Conservation (phyloP, 2,797 vertebrate genomes). For the Rhodeus uyekii region DNA sequence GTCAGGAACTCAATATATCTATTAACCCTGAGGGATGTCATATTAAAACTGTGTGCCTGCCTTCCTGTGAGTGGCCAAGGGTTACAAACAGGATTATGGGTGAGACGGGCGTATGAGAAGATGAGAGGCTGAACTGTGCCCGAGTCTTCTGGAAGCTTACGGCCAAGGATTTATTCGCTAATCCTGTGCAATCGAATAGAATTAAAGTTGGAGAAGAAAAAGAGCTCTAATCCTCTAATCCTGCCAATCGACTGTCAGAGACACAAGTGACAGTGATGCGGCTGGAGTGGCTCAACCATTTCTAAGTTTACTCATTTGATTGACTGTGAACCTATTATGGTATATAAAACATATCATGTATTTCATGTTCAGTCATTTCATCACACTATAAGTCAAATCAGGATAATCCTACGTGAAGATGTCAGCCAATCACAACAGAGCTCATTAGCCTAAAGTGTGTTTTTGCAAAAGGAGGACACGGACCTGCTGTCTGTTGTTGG, state of each 20-base stretch:
- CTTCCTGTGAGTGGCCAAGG: neutral
- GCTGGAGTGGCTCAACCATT: neutral
- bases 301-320: neutral
- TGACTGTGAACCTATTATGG: neutral
- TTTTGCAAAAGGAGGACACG: constrained; percentile 42
- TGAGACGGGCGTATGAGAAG: constrained; percentile 59
- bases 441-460: neutral
- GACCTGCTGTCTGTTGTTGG: constrained; percentile 97
- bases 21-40: constrained; percentile 9
- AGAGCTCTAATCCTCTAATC: constrained; percentile 46
- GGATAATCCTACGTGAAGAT: neutral
- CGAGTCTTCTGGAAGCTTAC: constrained; percentile 60
- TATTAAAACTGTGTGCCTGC: constrained; percentile 2
- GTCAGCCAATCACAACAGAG: neutral
- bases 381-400: neutral
- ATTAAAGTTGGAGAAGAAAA: constrained; percentile 44
- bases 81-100: constrained; percentile 66
- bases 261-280: constrained; percentile 27
- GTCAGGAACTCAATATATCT: neutral
- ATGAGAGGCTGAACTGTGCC: constrained; percentile 47
- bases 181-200: constrained; percentile 56
- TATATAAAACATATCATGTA: neutral
- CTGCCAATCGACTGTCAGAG: constrained; percentile 51
- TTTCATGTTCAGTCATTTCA: neutral
- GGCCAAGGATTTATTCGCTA: constrained; percentile 65